Evolutionary conservation across 2,888 invertebrate genomes (phyloP), one percentile per base, ranked within the genome.

Genomic region (Cynaeus angustus): DNA sequence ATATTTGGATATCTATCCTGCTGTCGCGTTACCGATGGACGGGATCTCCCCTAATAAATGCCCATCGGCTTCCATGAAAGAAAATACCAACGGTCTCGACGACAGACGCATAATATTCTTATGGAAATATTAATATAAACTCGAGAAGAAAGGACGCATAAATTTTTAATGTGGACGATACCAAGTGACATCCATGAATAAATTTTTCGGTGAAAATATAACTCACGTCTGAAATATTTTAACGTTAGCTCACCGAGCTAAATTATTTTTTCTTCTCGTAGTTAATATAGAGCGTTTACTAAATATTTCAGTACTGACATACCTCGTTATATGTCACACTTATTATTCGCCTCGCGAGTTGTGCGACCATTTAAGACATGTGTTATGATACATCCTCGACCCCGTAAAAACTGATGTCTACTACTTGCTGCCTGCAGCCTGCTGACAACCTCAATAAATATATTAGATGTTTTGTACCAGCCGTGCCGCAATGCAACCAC

Each of bases 41-140:
- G 55, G 21, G 52, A 50, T 30, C 68, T 58, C 55, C 74, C 66
- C 67, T 69, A 68, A 72, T 43, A 71, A 75, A 74, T 75, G 75
- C 71, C 67, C 67, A 69, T 30, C 83, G 82, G 82, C 80, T 65
- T 71, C 70, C 71, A 70, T 74, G 72, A 70, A 74, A 73, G 73
- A 70, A 70, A 61, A 66, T 67, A 73, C 70, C 65, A 64, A 48
- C 33, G 48, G 53, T 75, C 78, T 77, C 78, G 81, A 79, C 82
- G 83, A 83, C 83, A 82, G 83, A 82, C 82, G 83, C 82, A 81
- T 81, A 81, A 84, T 84, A 84, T 83, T 82, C 80, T 82, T 83
- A 84, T 83, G 83, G 84, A 84, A 84, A 84, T 84, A 84, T 84
- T 83, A 84, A 84, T 84, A 83, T 82, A 78, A 77, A 77, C 70